phyloP scores from a whole-genome alignment of 2,113 vertebrate genomes.

The Hiodon tergisus region DNA sequence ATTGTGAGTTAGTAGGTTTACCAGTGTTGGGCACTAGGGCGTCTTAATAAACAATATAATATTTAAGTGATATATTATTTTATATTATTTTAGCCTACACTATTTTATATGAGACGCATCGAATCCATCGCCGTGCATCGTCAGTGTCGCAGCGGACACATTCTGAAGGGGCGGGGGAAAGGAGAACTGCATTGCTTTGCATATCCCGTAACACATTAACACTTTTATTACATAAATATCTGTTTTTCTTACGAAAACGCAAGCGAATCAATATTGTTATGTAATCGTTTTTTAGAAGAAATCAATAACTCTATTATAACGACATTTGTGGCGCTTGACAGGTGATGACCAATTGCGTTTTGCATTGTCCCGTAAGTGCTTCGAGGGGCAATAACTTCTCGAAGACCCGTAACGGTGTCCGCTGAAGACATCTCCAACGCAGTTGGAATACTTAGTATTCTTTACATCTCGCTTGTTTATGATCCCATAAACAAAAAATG shows the following conservation, averaged over 20 bases:
- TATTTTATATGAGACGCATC: not conserved
- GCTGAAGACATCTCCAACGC: not conserved
- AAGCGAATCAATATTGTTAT: slow-evolving; percentile 30
- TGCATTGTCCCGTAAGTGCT: slow-evolving; percentile 14
- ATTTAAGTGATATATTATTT: no score
- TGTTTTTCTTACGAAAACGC: slow-evolving; percentile 20
- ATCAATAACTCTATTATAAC: no score
- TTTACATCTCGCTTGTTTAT: not conserved
- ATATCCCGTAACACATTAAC: slow-evolving; percentile 32
- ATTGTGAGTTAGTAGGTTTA: no score
- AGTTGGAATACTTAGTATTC: slow-evolving; percentile 4
- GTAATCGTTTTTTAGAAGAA: no score
- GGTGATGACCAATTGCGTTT: slow-evolving; percentile 17
- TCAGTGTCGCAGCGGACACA: slow-evolving; percentile 27
- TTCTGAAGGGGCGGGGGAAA: not conserved
- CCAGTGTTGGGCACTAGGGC: no score
- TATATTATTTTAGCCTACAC: no score
- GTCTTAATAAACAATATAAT: no score
- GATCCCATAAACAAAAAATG: no score
- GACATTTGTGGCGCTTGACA: not conserved
- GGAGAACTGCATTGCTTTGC: slow-evolving; percentile 37
- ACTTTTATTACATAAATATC: not conserved
- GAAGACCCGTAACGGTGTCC: not conserved
- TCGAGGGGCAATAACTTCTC: slow-evolving; percentile 16
- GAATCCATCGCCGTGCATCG: not conserved